Base-by-base conservation (phyloP, 2,888 invertebrate species). In the Caenorhabditis panamensis region DNA sequence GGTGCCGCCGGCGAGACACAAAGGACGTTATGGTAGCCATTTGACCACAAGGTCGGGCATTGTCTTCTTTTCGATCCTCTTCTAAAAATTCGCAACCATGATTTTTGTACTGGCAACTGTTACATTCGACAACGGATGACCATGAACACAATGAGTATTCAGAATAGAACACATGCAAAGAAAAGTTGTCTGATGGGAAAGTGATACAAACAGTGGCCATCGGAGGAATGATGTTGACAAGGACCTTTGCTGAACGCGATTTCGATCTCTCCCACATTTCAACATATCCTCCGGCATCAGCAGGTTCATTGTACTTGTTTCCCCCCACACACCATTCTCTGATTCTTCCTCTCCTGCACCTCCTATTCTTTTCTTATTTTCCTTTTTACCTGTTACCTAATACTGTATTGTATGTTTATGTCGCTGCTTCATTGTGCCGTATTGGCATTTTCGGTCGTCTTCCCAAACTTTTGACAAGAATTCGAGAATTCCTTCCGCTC, bases 21-120 rank as follows among this genome's bases (percentile, higher is more conserved):
- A 76, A 76, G 49, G 76, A 76, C 68, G 76, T 68, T 68, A 67
- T 76, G 76, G 68, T 76, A 76, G 76, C 76, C 76, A 68, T 68
- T 76, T 69, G 78, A 69, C 78, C 69, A 71, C 78, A 78, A 78
- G 78, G 78, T 78, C 78, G 71, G 54, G 18, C 78, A 78, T 78
- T 78, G 78, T 78, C 71, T 76, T 56, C 72, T 49, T 73, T 63
- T 62, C 73, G 61, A 47, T 47, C 64, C 26, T 36, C 36, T 37
- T 63, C 59, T 59, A 28, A 58, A 49, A 61, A 51, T 75, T 72
- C 63, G 54, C 61, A 37, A 53, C 59, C 41, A 44, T 51, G 61
- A 66, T 53, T 66, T 73, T 75, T 75, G 75, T 67, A 75, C 75
- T 75, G 53, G 66, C 31, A 53, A 75, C 66, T 64, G 72, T 72